Evolutionary conservation across 2,888 invertebrate species (phyloP), one percentile per base, ranked within the genome.

Genomic region (Margaritifera margaritifera): DNA sequence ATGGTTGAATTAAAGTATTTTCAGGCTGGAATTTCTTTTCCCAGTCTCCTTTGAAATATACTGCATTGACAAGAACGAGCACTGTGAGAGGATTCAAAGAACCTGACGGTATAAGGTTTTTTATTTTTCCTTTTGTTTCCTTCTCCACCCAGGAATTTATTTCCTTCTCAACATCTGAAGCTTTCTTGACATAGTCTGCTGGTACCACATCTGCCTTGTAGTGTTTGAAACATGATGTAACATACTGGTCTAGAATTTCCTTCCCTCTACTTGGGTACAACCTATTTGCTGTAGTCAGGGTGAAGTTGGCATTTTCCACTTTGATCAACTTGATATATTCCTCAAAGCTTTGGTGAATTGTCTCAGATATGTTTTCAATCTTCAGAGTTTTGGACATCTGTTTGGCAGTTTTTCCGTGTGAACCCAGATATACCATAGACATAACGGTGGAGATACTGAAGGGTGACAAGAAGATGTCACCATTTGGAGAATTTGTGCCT

Each of bases 91-190:
- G 24, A 63, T 75, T 82, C 20, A 91, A 78, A 11, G 82, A 75
- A n/a, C 92, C 92, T 1, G 92, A 24, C 2, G 91, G 87, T 62
- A 98, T 90, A 2, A 98, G 91, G 81, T 96, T 92, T 79, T 93
- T 93, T 68, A 98, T 97, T 88, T 94, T 95, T 15, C 94, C 90
- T 66, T 95, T 93, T 0, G 98, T 98, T 84, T 95, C 92, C 6
- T 92, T 88, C 84, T 93, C 93, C 56, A 96, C 95, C 95, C 96
- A 97, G 53, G 89, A 81, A 86, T 98, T 98, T 62, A 98, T 96
- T 25, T 71, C 72, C n/a, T 54, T 6, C 60, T 85, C 67, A 20
- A 90, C 86, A 0, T 91, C 92, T 1, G 83, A 83, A 0, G 84
- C 52, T 55, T 84, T 74, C 15, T 64, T 64, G 1, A 51, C 71